Evolutionary conservation across 2,113 vertebrate species (phyloP).

Genomic region (Malaclemys terrapin): DNA sequence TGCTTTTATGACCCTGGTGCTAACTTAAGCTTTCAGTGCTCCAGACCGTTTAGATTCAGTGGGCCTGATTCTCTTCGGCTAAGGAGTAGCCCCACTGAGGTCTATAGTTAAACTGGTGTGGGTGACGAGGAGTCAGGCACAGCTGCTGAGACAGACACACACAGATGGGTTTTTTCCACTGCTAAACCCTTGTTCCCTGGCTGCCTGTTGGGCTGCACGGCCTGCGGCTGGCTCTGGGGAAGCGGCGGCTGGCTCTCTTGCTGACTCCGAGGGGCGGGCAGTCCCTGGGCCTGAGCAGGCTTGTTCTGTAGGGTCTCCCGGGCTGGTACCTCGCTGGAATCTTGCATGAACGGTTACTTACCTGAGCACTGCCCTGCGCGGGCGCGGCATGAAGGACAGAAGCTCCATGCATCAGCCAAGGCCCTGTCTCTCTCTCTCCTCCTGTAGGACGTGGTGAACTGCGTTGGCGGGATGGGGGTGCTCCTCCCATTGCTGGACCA

Average conservation of each 20-base stretch:
- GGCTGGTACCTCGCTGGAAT: neutral
- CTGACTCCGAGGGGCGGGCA: too few relatives aligned
- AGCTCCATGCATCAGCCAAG: neutral
- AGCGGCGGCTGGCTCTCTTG: too few relatives aligned
- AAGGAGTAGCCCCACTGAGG: neutral
- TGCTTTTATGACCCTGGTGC: neutral
- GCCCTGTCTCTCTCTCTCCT: neutral
- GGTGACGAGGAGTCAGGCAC: neutral
- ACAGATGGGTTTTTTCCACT: neutral
- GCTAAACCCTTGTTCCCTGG: neutral
- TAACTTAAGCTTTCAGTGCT: neutral
- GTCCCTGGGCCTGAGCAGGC: neutral
- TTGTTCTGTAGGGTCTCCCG: neutral
- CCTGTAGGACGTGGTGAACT: constrained; percentile 91
- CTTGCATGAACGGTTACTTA: neutral
- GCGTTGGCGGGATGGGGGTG: constrained; percentile 91
- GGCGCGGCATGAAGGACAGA: neutral
- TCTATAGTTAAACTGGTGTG: neutral
- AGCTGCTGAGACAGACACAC: neutral
- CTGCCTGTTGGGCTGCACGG: too few relatives aligned
- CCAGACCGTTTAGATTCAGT: neutral
- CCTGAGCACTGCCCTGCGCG: neutral
- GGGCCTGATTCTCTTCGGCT: too few relatives aligned
- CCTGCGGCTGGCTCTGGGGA: too few relatives aligned
- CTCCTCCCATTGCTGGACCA: constrained; percentile 92